Base-by-base conservation (phyloP, 2,888 invertebrate genomes). In the Gandaritis pyraliata region DNA sequence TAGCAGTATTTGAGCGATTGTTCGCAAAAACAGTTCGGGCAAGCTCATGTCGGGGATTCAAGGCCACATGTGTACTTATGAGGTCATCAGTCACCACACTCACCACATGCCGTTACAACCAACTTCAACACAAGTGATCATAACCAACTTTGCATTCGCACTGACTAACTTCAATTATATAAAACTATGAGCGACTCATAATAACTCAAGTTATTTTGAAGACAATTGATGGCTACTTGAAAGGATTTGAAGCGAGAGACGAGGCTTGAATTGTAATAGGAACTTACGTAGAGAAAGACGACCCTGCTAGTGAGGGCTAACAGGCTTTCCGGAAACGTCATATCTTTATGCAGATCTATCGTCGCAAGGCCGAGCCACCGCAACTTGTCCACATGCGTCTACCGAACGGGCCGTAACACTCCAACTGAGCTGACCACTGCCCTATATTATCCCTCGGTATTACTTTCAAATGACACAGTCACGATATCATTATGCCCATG, bases 321-420 rank as follows among this genome's bases (percentile, higher is more conserved):
- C 73, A 82, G 71, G 72, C 70, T 76, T 74, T 82, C 82, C 72
- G 82, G 79, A 77, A 80, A 72, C 75, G 75, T 73, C 80, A 82
- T 81, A 73, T 74, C 73, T 71, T 67, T 74, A 73, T 65, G 65
- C 74, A 66, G 63, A 74, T 73, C 71, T 72, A 64, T 68, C 66
- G 72, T 67, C 61, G 69, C 84, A 79, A 83, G 84, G 85, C 72
- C 78, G 74, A 66, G 71, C 70, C 75, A 77, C 82, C 80, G 74
- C 80, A 80, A 67, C 67, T 47, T 58, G 54, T 52, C 65, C 58
- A 55, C 64, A 58, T 62, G 58, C 60, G 58, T 61, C 55, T 59
- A 69, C 63, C 67, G 53, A 68, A 64, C 63, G 57, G 59, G 66
- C 71, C 61, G 68, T 66, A 69, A 70, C 69, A 61, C 58, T 52